Evolutionary conservation across 1,140 invertebrate genomes (phyloP), one percentile per base, ranked within the genome.

Genomic region (Papilio glaucus): DNA sequence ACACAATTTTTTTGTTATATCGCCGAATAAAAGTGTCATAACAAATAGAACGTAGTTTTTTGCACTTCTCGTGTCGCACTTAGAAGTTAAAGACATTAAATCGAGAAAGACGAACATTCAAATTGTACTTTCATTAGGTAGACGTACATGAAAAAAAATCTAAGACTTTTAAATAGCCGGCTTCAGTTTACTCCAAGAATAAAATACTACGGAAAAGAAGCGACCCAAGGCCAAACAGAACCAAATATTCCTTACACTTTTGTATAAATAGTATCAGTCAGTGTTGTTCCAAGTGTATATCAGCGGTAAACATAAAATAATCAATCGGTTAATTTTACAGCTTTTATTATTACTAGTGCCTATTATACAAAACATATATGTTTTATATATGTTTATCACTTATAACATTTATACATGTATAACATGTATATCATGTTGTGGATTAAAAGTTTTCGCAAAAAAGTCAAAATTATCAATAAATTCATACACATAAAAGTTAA

Each of bases 1-100:
- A 71, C 39, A 33, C 61, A 73, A 71, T 21, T 21, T 6, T 21
- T 49, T 10, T 33, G 38, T 10, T 39, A 39, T 39, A 39, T 39
- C 7, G n/a, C n/a, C n/a, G n/a, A n/a, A n/a, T n/a, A n/a, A n/a
- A n/a, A n/a, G n/a, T n/a, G n/a, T n/a, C n/a, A 33, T 33, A 33
- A 33, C 2, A 33, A 6, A 33, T 33, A 6, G 6, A 33, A 33
- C 29, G 29, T 33, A 3, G n/a, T 33, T 2, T 33, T 33, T 33
- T 3, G 29, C 2, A 33, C 29, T 33, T 2, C 6, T 33, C 29
- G 29, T 33, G 29, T 3, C 29, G 29, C 2, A 33, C 29, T 33
- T 33, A 33, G n/a, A n/a, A n/a, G n/a, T 33, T 33, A 10, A 53
- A 49, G 18, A 49, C 18, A 12, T 57, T 2, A 57, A 26, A 4